Base-by-base conservation (phyloP, 2,888 invertebrate genomes). In the Hemaris fuciformis region DNA sequence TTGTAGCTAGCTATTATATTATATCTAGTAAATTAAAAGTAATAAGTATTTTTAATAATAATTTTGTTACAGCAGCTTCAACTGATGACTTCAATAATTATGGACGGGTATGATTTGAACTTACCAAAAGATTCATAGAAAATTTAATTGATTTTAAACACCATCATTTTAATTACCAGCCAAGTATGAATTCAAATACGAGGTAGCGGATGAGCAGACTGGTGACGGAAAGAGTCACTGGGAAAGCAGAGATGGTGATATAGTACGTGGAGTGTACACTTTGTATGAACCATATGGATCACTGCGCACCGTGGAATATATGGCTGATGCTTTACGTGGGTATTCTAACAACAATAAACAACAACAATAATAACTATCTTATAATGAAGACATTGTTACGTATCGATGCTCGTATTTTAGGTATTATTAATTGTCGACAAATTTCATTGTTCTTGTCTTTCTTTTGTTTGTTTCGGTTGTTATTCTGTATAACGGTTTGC, bases 161-260 rank as follows among this genome's bases (percentile, higher is more conserved):
- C 2, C 1, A 38, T 38, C 0, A 13, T 38, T 10, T 38, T 3
- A 45, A 10, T 46, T 15, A 15, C n/a, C 15, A 48, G 82, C 77
- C 92, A n/a, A 91, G 72, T 93, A 93, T 73, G 91, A 91, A 68
- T 93, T 89, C 72, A 93, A 89, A 67, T 93, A 93, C 64, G 93
- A 93, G 69, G 93, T 93, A 10, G 85, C 89, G 13, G 93, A 93
- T 67, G 88, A 88, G 48, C 89, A 92, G 70, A 93, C 93, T 8
- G 93, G 93, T 1, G 93, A 93, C 67, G 80, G 88, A 67, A 93
- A 93, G 75, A 87, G 85, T 65, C 93, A 93, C 75, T 91, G 88
- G 88, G 93, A 93, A 80, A 85, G 83, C 60, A 78, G 93, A 23
- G 92, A 93, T 25, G 93, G 93, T 0, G 93, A 93, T 70, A 80